Percentiles rank a stretch among this genome's conserved stretches.
These are phyloP conservation scores for Drosophila crucigera DNA, from an alignment of 2,888 invertebrate species.

Conservation along the genomic window DNA sequence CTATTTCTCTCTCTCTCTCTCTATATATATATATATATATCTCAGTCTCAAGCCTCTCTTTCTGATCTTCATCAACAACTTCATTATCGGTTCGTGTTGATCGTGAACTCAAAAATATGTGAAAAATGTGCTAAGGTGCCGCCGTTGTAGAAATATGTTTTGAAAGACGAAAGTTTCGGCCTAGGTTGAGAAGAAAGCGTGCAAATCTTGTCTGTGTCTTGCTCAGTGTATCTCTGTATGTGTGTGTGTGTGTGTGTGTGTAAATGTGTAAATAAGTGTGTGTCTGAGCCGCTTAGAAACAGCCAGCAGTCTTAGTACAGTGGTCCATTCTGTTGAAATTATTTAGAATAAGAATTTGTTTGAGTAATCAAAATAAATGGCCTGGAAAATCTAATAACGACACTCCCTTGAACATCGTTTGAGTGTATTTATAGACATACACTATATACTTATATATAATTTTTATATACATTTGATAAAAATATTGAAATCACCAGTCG, in stretches of 20 bases:
- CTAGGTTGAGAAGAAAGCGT: constrained; percentile 72
- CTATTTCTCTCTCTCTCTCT: constrained; percentile 2
- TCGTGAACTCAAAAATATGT: constrained; percentile 71
- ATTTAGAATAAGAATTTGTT: background rate
- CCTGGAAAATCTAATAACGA: background rate
- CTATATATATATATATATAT: background rate
- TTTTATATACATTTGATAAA: background rate
- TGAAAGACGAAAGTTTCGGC: constrained; percentile 54
- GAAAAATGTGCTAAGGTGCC: constrained; percentile 72
- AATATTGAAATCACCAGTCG: background rate
- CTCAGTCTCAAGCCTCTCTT: constrained; percentile 7
- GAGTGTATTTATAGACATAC: background rate
- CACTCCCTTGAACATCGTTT: background rate
- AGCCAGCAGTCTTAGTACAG: constrained; percentile 20
- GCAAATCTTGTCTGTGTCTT: constrained; percentile 55
- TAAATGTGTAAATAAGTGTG: background rate
- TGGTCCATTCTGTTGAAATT: constrained; percentile 2
- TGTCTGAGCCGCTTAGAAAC: constrained; percentile 9
- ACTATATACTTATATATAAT: background rate
- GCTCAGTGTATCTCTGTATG: background rate
- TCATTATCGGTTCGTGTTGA: constrained; percentile 45
- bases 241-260: background rate
- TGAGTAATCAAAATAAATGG: background rate
- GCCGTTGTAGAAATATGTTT: constrained; percentile 45
- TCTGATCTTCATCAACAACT: background rate